Evolutionary conservation across 2,797 vertebrate genomes (phyloP).

Genomic region (Enteromius paludinosus): DNA sequence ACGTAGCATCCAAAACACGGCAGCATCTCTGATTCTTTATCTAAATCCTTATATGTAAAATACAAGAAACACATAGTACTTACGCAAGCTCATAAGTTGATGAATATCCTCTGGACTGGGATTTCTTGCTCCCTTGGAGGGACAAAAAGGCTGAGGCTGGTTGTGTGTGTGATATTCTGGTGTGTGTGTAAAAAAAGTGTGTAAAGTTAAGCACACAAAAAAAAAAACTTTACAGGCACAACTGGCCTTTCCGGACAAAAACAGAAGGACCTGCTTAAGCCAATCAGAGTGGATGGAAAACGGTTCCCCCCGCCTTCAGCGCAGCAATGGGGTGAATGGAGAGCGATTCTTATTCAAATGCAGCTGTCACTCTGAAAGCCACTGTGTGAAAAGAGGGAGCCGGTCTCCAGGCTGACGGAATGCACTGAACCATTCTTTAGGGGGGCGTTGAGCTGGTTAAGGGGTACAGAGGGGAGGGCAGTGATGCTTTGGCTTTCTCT

Average conservation of each 20-base stretch:
- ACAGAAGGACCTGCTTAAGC: slow-evolving; percentile 70
- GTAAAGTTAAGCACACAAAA: slow-evolving; percentile 56
- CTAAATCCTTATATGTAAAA: slow-evolving; percentile 45
- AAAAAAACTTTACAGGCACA: slow-evolving; percentile 72
- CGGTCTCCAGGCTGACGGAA: slow-evolving; percentile 84
- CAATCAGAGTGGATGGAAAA: slow-evolving; percentile 65
- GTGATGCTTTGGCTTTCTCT: slow-evolving; percentile 53
- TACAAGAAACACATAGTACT: slow-evolving; percentile 51
- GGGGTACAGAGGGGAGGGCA: slow-evolving; percentile 58
- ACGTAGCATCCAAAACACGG: slow-evolving; percentile 1
- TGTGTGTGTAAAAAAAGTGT: background rate
- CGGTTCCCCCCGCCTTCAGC: slow-evolving; percentile 63
- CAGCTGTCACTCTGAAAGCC: slow-evolving; percentile 81
- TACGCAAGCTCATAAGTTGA: slow-evolving; percentile 49
- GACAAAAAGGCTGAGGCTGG: slow-evolving; percentile 6
- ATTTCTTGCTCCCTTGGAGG: slow-evolving; percentile 12
- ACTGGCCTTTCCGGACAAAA: slow-evolving; percentile 73
- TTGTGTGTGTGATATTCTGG: slow-evolving; percentile 53
- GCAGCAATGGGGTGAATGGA: slow-evolving; percentile 74
- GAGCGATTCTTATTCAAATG: slow-evolving; percentile 93
- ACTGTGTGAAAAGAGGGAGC: slow-evolving; percentile 81
- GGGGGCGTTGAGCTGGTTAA: slow-evolving; percentile 52
- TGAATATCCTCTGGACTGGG: slow-evolving; percentile 29
- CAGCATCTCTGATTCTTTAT: slow-evolving; percentile 13
- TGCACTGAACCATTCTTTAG: slow-evolving; percentile 79